These are phyloP conservation scores for Patagioenas fasciata DNA, from an alignment of 2,113 vertebrate genomes.

Conservation along the genomic window DNA sequence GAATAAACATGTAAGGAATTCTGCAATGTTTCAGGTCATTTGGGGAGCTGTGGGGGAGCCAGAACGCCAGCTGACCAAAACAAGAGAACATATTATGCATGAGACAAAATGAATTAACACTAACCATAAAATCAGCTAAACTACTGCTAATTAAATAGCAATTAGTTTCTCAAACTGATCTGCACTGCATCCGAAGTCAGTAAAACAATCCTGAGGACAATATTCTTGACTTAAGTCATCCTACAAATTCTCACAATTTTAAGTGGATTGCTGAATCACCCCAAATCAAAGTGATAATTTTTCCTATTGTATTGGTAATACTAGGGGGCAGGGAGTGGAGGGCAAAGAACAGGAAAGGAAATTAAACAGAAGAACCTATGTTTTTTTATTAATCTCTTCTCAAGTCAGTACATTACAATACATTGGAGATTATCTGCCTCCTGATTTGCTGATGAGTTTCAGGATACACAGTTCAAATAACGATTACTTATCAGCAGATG, in stretches of 20 bases:
- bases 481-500: neutral
- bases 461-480: neutral
- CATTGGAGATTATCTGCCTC: neutral
- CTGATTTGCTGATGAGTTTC: neutral
- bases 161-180: neutral
- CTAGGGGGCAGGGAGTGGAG: accelerated
- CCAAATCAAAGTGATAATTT: neutral
- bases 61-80: neutral
- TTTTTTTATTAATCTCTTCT: neutral
- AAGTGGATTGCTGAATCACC: neutral
- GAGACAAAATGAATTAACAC: neutral
- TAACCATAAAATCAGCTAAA: neutral
- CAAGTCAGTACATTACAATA: neutral
- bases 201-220: neutral
- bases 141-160: neutral
- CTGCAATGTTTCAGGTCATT: neutral
- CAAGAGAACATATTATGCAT: neutral
- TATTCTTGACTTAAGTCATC: neutral
- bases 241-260: neutral
- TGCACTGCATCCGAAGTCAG: neutral
- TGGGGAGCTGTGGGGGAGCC: accelerated
- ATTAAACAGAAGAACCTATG: neutral
- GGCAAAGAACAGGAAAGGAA: neutral
- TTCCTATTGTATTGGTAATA: neutral
- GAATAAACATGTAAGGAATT: neutral